Evolutionary conservation across 92 coral and sea anemone species (phyloP), one percentile per base, ranked within the genome.

Genomic region (Palythoa caribaeorum): DNA sequence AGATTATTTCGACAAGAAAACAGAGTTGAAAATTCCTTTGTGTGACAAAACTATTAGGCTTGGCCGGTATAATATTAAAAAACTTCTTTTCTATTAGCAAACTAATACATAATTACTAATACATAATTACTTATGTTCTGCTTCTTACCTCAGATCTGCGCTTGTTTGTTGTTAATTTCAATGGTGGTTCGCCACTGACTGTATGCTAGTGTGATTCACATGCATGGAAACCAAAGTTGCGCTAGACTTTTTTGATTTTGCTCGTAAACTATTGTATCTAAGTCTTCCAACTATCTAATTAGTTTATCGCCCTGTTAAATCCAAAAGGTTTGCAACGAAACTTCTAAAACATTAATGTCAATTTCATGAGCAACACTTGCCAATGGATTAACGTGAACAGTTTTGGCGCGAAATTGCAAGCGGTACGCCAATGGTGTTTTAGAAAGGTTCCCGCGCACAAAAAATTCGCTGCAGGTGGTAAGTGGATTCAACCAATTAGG

Each of bases 381-480:
- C 47, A 53, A 35, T 14, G 47, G 68, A 77, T 77, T 77, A 77
- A 38, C 6, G 28, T 6, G 13, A 70, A 13, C 14, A 77, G 21
- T n/a, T 53, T 77, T 77, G 83, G 83, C 83, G 83, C 83, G 83
- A 77, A 77, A 77, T 53, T 5, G 35, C 38, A 14, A 28, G 80
- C 51, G 65, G 66, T 54, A 36, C 83, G 21, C 66, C 83, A 50
- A 37, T 35, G 83, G 51, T 54, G 83, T 77, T 77, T 15, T 13
- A 52, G 35, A 77, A 54, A 77, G 21, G 69, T 77, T 77, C 83
- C 47, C 83, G 83, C 83, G 60, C 60, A 28, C 83, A 52, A 17
- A 77, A 77, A 77, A 77, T 5, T 73, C 83, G 39, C 47, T 54
- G 53, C 83, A 38, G 83, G 83, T 77, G 83, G 83, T 77, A 37